phyloP scores from a whole-genome alignment of 2,888 invertebrate species.

The Drosophila meridiana region DNA sequence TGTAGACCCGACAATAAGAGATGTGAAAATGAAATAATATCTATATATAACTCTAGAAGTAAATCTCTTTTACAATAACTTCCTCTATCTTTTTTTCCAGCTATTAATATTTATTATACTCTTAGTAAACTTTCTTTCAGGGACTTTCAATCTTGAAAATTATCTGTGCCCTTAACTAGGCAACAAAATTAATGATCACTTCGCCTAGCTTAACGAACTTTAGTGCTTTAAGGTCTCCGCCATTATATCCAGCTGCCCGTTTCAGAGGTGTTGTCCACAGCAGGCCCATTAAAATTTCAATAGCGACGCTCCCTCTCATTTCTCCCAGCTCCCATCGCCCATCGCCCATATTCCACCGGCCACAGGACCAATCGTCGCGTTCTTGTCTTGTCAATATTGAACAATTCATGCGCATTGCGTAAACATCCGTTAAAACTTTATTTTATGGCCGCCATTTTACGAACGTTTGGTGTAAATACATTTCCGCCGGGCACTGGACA shows the following conservation, averaged over 20 bases:
- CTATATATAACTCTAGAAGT: neutral
- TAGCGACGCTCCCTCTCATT: conserved; percentile 13
- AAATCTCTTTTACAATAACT: neutral
- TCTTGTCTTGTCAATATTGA: conserved; percentile 78
- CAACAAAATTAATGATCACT: conserved; percentile 15
- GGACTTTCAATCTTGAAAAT: neutral
- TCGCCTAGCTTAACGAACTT: conserved; percentile 4
- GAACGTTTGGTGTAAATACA: conserved; percentile 78
- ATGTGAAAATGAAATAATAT: neutral
- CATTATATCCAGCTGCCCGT: conserved; percentile 3
- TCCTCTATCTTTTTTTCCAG: neutral
- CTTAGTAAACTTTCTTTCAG: neutral
- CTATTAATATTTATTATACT: too few relatives aligned
- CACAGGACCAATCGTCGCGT: conserved; percentile 56
- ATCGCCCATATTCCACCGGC: neutral
- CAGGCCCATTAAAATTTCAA: conserved; percentile 66
- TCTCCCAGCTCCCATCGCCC: too few relatives aligned
- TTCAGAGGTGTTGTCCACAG: conserved; percentile 26
- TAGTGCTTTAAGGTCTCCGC: conserved; percentile 22
- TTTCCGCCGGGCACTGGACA: conserved; percentile 66
- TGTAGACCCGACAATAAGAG: neutral
- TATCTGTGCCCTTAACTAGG: neutral
- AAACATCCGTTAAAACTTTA: conserved; percentile 79
- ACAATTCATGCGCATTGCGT: conserved; percentile 80
- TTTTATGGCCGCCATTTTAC: conserved; percentile 79